A percentile compares a stretch with the other conserved stretches of the same genome.
Evolutionary conservation across 2,888 invertebrate genomes (phyloP).

Genomic region (Aphidius colemani): DNA sequence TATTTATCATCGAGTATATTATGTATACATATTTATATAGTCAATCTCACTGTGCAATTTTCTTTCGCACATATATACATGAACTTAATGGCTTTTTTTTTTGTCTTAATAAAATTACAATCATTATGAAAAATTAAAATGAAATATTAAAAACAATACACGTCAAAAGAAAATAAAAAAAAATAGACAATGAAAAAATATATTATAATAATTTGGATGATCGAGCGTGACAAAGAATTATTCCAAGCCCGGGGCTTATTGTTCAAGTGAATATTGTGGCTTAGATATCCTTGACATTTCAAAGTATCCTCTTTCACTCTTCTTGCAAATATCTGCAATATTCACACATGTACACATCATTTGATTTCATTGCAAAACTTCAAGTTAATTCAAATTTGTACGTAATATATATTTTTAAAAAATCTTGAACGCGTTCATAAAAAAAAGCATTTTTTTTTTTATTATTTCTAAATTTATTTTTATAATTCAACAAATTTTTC

Average conservation of each 20-base stretch:
- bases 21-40: no score
- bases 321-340: slow-evolving; percentile 10
- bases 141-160: no score
- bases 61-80: slow-evolving; percentile 7
- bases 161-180: no score
- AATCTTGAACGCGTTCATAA: no score
- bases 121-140: slow-evolving; percentile 3
- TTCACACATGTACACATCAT: background rate
- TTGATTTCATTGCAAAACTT: slow-evolving; percentile 21
- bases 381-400: background rate
- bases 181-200: no score
- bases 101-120: slow-evolving; percentile 4
- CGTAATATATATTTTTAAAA: no score
- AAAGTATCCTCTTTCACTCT: slow-evolving; percentile 27
- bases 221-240: slow-evolving; percentile 25
- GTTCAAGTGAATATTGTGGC: slow-evolving; percentile 19
- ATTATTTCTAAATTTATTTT: slow-evolving; percentile 2
- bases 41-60: background rate
- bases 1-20: background rate
- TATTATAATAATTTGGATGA: slow-evolving; percentile 21
- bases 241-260: slow-evolving; percentile 18
- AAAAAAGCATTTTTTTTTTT: background rate
- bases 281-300: slow-evolving; percentile 31
- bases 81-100: slow-evolving; percentile 20
- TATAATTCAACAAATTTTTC: slow-evolving; percentile 4